Evolutionary conservation across 2,888 invertebrate genomes (phyloP), one percentile per base, ranked within the genome.

Genomic region (Caenorhabditis sp.): DNA sequence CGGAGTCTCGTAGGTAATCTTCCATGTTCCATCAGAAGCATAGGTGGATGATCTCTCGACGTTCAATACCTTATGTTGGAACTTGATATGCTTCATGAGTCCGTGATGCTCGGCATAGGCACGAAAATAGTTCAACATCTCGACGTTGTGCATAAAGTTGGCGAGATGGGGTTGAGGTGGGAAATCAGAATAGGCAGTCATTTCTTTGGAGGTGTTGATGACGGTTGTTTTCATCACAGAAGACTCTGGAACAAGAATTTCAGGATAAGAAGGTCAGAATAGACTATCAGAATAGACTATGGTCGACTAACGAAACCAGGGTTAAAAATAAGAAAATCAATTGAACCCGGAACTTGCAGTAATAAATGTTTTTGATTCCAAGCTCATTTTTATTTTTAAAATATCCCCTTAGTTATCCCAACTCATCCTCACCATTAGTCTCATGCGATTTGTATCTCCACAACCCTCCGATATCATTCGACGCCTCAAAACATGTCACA

Each of bases 151-250:
- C 82, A 82, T 82, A 61, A 76, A 82, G 59, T 82, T 82, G 25
- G 82, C 76, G 17, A 70, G 52, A 10, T 75, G 67, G 49, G 84
- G 81, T 2, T 89, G 88, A 0, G 89, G 88, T 1, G 90, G 90
- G 73, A 89, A 90, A 78, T 90, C 88, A 49, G 88, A 88, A 52
- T 84, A 88, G 8, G 88, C 85, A 4, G 84, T 87, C 80, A 88
- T 85, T 70, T 88, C 88, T 78, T 89, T 89, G 62, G 87, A 88
- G 1, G 88, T 86, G 77, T 89, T 89, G 78, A 88, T 89, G 23
- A 88, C 84, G 0, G 89, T 88, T 1, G 84, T 83, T 36, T 87
- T 84, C 85, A 88, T 88, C 8, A 88, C 88, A 0, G 87, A 88
- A 0, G 82, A 82, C 61, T 82, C 83, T 56, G 38, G 27, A 59